These are phyloP conservation scores for Cosmorhoe ocellata DNA, from an alignment of 2,888 invertebrate genomes.

Conservation along the genomic window DNA sequence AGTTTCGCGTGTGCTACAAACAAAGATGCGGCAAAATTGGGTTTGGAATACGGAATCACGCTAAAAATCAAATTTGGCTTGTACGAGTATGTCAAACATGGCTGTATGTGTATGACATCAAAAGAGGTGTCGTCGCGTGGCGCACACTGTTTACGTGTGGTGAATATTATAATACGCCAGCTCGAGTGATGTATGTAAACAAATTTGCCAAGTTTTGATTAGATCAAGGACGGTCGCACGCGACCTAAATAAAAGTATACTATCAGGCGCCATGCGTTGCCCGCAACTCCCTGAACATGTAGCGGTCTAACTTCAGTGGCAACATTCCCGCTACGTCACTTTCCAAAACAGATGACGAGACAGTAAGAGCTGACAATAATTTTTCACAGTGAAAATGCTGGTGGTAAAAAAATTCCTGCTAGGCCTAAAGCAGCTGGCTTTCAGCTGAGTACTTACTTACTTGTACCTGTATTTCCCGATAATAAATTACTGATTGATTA, in stretches of 20 bases:
- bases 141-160: conserved; percentile 68
- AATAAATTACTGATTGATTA: no score
- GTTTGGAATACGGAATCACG: conserved; percentile 59
- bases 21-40: conserved; percentile 56
- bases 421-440: no score
- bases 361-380: no score
- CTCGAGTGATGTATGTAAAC: conserved; percentile 69
- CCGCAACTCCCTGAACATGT: not conserved
- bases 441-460: no score
- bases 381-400: no score
- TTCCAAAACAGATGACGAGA: no score
- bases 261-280: conserved; percentile 1
- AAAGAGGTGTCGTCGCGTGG: conserved; percentile 66
- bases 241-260: conserved; percentile 55
- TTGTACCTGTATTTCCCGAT: no score
- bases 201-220: conserved; percentile 78
- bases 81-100: conserved; percentile 70
- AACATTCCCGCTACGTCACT: no score
- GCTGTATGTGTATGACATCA: conserved; percentile 60
- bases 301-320: not conserved
- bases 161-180: conserved; percentile 61
- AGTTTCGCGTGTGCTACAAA: conserved; percentile 54
- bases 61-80: conserved; percentile 64
- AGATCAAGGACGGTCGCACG: conserved; percentile 63
- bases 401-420: no score